Conservation (phyloP, 2,888 invertebrate genomes). For the Agelastica alni region DNA sequence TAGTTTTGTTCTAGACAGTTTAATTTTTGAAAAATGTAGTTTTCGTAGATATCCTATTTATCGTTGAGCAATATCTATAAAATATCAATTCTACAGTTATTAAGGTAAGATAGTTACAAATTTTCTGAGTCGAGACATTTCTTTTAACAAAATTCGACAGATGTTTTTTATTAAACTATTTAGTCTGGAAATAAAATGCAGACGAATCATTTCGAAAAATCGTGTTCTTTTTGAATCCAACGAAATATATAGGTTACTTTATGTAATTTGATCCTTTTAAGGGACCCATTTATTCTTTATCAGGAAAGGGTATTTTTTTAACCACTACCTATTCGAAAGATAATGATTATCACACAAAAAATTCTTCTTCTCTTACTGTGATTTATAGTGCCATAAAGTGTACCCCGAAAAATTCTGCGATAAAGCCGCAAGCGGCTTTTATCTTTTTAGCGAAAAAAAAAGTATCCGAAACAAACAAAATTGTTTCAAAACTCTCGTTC, state of each 20-base stretch:
- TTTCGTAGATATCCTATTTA: too few species aligned
- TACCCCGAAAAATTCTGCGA: constrained; percentile 11
- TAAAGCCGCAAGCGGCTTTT: constrained; percentile 2
- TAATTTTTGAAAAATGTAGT: too few species aligned
- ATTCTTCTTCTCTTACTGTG: constrained; percentile 17
- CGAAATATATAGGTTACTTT: constrained; percentile 19
- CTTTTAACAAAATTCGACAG: neutral
- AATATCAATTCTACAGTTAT: too few species aligned
- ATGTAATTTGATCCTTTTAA: constrained; percentile 18
- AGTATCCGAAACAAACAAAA: constrained; percentile 6
- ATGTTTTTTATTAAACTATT: neutral
- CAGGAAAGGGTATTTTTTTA: constrained; percentile 20
- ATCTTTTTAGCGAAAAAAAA: constrained; percentile 8
- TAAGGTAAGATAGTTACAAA: too few species aligned
- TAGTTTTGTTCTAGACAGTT: too few species aligned
- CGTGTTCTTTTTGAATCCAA: constrained; percentile 15
- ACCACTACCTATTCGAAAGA: constrained; percentile 22
- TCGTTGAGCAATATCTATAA: too few species aligned
- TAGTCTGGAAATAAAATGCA: neutral
- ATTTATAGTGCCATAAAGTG: constrained; percentile 20
- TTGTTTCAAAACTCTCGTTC: constrained; percentile 4
- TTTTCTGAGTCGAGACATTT: too few species aligned
- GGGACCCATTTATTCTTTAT: constrained; percentile 23
- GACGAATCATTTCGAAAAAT: neutral
- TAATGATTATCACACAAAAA: constrained; percentile 25